Percentiles rank a stretch among this genome's conserved stretches.
These are phyloP conservation scores for Globodera rostochiensis DNA, from an alignment of 1,140 invertebrate genomes.

Conservation along the genomic window DNA sequence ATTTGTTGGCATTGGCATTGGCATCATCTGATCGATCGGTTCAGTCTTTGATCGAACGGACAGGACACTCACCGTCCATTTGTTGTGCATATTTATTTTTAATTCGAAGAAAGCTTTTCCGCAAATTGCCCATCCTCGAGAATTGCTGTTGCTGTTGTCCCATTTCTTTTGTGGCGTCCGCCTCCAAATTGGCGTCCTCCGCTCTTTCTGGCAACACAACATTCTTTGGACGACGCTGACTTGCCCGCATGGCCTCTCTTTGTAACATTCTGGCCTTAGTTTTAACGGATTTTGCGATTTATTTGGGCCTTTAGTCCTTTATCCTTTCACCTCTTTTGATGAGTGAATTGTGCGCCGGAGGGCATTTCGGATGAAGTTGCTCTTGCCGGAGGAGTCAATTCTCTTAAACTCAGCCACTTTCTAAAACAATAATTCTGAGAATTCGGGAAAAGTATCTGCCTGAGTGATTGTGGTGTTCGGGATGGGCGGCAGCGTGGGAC, in stretches of 20 bases:
- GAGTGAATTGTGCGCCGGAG: conserved; percentile 14
- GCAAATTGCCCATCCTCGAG: neutral
- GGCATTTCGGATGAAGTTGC: conserved; percentile 16
- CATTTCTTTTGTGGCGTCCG: neutral
- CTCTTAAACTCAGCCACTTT: conserved; percentile 19
- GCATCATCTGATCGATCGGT: neutral
- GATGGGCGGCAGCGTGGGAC: conserved; percentile 14
- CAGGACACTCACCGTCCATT: neutral
- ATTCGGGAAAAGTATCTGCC: neutral
- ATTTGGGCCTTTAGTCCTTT: neutral
- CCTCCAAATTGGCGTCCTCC: neutral
- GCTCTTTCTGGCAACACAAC: conserved; percentile 6
- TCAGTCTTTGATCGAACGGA: neutral
- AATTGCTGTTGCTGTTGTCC: neutral
- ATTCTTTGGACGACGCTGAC: conserved; percentile 17
- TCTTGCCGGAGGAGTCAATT: neutral
- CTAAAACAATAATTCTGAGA: conserved; percentile 6
- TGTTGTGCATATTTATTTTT: neutral
- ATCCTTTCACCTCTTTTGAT: conserved; percentile 16
- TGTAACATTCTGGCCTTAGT: conserved; percentile 4
- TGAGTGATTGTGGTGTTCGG: conserved; percentile 8
- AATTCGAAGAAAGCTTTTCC: neutral
- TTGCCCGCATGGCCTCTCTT: conserved; percentile 22
- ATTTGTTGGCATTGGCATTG: neutral
- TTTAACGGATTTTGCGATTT: neutral